Evolutionary conservation across 2,113 vertebrate genomes (phyloP).

Genomic region (Callocephalon fimbriatum): DNA sequence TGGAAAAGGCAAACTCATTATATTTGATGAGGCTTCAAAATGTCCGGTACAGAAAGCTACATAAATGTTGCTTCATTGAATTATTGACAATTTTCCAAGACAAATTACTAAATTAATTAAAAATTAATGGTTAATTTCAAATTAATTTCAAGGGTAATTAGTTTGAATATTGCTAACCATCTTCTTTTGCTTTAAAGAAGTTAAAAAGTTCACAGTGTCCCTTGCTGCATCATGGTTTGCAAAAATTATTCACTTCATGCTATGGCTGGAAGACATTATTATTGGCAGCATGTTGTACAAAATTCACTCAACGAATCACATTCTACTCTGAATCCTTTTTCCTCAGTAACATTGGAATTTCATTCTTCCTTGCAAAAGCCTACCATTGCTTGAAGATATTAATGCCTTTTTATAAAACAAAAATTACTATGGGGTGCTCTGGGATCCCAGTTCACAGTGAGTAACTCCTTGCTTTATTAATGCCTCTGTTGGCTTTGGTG

Average conservation of each 20-base stretch:
- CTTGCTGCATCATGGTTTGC: background rate
- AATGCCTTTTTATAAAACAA: background rate
- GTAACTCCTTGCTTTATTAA: background rate
- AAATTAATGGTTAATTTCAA: conserved; percentile 20
- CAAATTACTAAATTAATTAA: conserved; percentile 2
- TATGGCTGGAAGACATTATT: conserved; percentile 1
- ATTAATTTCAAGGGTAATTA: background rate
- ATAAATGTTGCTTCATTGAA: background rate
- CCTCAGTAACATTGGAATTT: background rate
- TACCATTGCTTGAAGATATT: background rate
- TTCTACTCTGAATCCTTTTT: background rate
- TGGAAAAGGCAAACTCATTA: background rate
- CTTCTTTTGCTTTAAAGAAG: background rate
- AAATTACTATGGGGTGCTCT: background rate
- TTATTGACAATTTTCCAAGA: conserved; percentile 8
- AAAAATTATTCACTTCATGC: background rate
- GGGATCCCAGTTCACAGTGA: background rate
- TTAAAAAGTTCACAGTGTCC: background rate
- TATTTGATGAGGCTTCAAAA: background rate
- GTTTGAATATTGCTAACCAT: background rate
- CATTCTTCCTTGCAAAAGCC: background rate
- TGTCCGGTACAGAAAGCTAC: background rate
- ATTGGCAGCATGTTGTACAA: background rate
- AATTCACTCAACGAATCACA: background rate
- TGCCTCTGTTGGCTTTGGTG: background rate